These are phyloP conservation scores for Melanotaenia maccullochi DNA, from an alignment of 2,797 vertebrate genomes.

Conservation along the genomic window DNA sequence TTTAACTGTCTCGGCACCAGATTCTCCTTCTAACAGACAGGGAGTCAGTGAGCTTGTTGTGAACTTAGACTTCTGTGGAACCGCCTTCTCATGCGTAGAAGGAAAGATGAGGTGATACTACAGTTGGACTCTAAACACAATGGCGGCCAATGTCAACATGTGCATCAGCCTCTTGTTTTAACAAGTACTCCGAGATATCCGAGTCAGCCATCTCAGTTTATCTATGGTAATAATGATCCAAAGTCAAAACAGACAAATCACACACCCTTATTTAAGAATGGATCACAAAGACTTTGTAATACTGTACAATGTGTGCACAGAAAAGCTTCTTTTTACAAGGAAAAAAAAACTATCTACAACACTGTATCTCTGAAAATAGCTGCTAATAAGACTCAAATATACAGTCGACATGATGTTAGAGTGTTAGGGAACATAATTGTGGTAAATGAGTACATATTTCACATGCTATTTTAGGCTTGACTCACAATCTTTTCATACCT, in stretches of 20 bases:
- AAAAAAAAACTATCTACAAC: not conserved
- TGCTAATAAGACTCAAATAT: conserved; percentile 21
- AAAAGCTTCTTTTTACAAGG: conserved; percentile 18
- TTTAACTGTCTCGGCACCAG: conserved; percentile 44
- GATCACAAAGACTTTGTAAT: conserved; percentile 45
- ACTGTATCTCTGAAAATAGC: conserved; percentile 27
- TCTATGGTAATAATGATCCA: conserved; percentile 47
- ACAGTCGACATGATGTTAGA: conserved; percentile 49
- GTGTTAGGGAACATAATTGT: conserved; percentile 69
- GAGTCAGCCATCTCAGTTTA: conserved; percentile 64
- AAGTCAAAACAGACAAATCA: conserved; percentile 44
- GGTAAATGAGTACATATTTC: conserved; percentile 66
- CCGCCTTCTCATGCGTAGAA: conserved; percentile 49
- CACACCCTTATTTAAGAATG: conserved; percentile 23
- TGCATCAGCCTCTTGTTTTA: conserved; percentile 65
- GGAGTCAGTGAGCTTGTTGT: conserved; percentile 67
- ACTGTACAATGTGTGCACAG: conserved; percentile 40
- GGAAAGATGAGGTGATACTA: conserved; percentile 63
- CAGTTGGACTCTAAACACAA: conserved; percentile 61
- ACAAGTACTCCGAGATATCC: conserved; percentile 57
- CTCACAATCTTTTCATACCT: conserved; percentile 69
- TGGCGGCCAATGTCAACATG: conserved; percentile 59
- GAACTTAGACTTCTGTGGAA: conserved; percentile 45
- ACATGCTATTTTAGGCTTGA: conserved; percentile 60
- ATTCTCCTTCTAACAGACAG: conserved; percentile 35